Base-by-base conservation (phyloP, 1,140 invertebrate genomes). In the Hyphantria cunea region DNA sequence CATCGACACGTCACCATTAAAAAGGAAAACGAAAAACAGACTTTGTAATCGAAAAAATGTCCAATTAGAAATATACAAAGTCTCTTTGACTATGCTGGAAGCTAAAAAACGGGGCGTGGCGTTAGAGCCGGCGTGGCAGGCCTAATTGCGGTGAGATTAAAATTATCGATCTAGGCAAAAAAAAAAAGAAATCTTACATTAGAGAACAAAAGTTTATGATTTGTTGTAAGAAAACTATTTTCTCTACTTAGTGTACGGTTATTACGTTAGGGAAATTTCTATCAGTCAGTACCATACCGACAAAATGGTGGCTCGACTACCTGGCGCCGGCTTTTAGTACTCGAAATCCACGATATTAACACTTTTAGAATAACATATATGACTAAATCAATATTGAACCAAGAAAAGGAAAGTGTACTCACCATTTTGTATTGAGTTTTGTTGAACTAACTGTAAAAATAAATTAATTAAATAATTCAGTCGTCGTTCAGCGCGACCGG, bases 391-490 rank as follows among this genome's bases (percentile, higher is more conserved):
- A 65, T 55, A 48, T 59, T 15, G 33, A 42, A 25, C 44, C 60
- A 58, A 13, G 65, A 62, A 64, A 58, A n/a, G n/a, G n/a, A n/a
- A 55, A 45, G 34, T 61, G 51, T 66, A 89, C 87, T 90, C 78
- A 90, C 87, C 87, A 90, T 90, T 83, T 88, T 90, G 79, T 78
- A 64, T 83, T 78, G 82, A 83, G 84, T 84, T 88, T 84, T 82
- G 73, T 87, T 77, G 74, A 81, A 84, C 80, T 90, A 84, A 90
- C 72, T 64, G 78, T 84, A 83, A 70, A 80, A 86, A 86, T 90
- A 86, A 89, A 73, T 88, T 84, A 90, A 81, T 82, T 74, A 73
- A 77, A 67, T 49, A 41, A 51, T 54, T 81, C 87, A 89, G 87
- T 89, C 84, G 80, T 80, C 82, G 86, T 90, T 89, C 84, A 84